Percentiles rank a stretch among this genome's conserved stretches.
Evolutionary conservation across 2,797 vertebrate species (phyloP).

Genomic region (Molossus alvarezi): DNA sequence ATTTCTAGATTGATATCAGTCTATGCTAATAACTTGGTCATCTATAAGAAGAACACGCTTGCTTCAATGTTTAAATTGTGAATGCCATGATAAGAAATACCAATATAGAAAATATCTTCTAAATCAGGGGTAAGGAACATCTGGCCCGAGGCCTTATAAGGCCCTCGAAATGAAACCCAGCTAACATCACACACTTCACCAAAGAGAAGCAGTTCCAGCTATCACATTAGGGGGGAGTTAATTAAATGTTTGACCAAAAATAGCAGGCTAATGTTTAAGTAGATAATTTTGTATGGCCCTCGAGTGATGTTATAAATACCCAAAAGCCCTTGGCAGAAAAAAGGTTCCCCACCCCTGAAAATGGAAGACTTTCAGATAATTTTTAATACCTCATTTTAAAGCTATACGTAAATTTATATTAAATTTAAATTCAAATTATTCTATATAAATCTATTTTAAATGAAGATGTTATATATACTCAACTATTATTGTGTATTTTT

Average conservation of each 20-base stretch:
- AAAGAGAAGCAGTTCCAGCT: no score
- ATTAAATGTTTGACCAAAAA: no score
- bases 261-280: no score
- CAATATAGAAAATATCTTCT: neutral
- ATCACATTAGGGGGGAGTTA: no score
- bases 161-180: no score
- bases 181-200: no score
- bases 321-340: no score
- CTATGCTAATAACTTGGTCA: conserved; percentile 27
- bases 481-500: neutral
- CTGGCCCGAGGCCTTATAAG: no score
- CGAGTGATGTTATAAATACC: no score
- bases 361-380: neutral
- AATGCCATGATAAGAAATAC: neutral
- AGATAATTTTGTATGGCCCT: no score
- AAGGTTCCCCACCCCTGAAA: no score
- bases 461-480: neutral
- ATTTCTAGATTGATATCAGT: conserved; percentile 61
- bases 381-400: conserved; percentile 32
- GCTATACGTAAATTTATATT: neutral
- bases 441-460: neutral
- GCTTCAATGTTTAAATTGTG: conserved; percentile 41
- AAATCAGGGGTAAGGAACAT: neutral
- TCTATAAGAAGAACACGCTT: conserved; percentile 40
- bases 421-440: conserved; percentile 56